A percentile compares a stretch with the other conserved stretches of the same genome.
phyloP scores from a whole-genome alignment of 2,113 vertebrate genomes.

The Dromiciops gliroides region DNA sequence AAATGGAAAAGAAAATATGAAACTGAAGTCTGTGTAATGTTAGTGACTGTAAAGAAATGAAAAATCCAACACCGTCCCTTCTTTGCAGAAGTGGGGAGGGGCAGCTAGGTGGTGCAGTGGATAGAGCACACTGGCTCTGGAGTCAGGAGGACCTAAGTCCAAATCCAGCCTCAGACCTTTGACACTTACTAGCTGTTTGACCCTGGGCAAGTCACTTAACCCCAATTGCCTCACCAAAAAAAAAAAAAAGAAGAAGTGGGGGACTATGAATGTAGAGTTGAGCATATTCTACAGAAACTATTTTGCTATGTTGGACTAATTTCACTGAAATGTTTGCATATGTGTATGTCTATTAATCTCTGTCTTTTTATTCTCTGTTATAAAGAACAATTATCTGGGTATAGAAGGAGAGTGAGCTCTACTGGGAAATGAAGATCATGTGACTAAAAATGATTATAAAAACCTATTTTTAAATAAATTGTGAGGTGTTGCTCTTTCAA shows the following conservation, averaged over 20 bases:
- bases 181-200: no score
- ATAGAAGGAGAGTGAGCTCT: not conserved
- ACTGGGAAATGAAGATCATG: not conserved
- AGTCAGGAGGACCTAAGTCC: no score
- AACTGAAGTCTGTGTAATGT: not conserved
- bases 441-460: constrained; percentile 10
- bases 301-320: not conserved
- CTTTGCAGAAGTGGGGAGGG: not conserved
- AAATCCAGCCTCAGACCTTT: no score
- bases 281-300: not conserved
- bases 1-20: not conserved
- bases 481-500: constrained; percentile 49
- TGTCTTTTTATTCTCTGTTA: not conserved
- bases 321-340: not conserved
- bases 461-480: constrained; percentile 17
- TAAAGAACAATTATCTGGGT: not conserved
- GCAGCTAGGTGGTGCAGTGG: no score
- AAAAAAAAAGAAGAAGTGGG: no score
- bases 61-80: not conserved
- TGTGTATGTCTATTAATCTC: not conserved
- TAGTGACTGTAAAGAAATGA: not conserved
- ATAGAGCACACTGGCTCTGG: no score
- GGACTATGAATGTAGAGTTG: not conserved
- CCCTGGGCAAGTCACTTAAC: no score
- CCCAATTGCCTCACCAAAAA: no score